Conservation (phyloP, 2,113 vertebrate species). For the Coregonus clupeaformis region DNA sequence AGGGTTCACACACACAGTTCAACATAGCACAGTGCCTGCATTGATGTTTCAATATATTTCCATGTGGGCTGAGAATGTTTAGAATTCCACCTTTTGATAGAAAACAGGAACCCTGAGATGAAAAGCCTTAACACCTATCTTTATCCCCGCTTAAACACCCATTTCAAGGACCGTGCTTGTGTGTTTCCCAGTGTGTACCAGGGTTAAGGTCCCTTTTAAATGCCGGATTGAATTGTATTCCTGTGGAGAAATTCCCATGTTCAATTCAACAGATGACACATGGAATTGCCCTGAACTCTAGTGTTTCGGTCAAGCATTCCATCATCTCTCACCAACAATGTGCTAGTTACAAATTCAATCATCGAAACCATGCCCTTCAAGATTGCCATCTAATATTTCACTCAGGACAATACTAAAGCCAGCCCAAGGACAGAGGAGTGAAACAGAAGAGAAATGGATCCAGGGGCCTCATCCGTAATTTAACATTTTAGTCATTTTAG, state of each 20-base stretch:
- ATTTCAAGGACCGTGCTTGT: background rate
- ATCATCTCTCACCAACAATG: background rate
- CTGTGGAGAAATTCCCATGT: background rate
- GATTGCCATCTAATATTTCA: background rate
- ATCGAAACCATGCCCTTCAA: background rate
- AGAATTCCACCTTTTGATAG: background rate
- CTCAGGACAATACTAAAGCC: background rate
- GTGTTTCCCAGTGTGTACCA: background rate
- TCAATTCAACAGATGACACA: background rate
- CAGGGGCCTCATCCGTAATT: background rate
- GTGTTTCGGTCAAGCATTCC: too few relatives aligned
- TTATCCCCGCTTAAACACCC: background rate
- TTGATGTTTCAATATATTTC: conserved; percentile 46
- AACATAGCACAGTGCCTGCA: conserved; percentile 24
- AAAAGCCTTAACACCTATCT: background rate
- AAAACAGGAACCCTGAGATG: conserved; percentile 3
- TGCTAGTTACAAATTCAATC: background rate
- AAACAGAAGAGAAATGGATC: background rate
- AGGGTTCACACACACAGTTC: conserved; percentile 29
- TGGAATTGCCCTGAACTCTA: too few relatives aligned
- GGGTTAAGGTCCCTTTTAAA: background rate
- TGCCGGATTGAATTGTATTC: background rate
- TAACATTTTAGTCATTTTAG: too few relatives aligned
- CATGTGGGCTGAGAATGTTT: conserved; percentile 39
- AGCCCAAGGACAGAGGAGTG: background rate